Evolutionary conservation across 2,888 invertebrate genomes (phyloP).

Genomic region (Pardosa pseudoannulata): DNA sequence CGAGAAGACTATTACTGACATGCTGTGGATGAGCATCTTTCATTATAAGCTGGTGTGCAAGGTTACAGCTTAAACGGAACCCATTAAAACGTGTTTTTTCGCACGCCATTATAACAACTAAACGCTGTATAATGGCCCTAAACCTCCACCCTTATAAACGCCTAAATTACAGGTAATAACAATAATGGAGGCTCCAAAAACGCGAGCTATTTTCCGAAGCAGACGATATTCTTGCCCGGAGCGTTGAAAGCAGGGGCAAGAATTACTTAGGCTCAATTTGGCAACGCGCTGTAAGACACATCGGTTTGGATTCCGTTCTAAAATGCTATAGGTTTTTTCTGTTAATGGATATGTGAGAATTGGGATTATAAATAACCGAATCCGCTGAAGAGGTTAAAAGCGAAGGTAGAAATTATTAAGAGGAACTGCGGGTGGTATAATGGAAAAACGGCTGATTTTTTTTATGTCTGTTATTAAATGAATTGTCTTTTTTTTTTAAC

Average conservation of each 20-base stretch:
- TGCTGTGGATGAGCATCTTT: conserved; percentile 19
- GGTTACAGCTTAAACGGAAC: conserved; percentile 53
- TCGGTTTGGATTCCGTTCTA: conserved; percentile 20
- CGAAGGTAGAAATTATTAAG: conserved; percentile 37
- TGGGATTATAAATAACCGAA: conserved; percentile 29
- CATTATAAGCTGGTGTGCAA: conserved; percentile 31
- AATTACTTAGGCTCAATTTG: conserved; percentile 59
- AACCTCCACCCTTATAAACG: conserved; percentile 66
- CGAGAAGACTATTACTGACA: neutral
- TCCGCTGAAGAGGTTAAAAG: conserved; percentile 34
- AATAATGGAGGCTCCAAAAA: conserved; percentile 58
- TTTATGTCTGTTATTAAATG: conserved; percentile 29
- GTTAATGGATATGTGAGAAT: conserved; percentile 26
- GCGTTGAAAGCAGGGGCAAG: conserved; percentile 43
- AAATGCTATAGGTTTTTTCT: no score
- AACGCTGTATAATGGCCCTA: conserved; percentile 65
- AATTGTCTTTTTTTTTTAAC: no score
- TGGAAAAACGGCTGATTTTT: conserved; percentile 13
- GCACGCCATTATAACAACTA: conserved; percentile 70
- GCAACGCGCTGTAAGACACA: conserved; percentile 38
- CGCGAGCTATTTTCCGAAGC: conserved; percentile 58
- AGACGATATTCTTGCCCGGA: conserved; percentile 29
- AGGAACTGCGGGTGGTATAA: conserved; percentile 45
- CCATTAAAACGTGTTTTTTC: conserved; percentile 68
- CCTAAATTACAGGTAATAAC: conserved; percentile 70